These are phyloP conservation scores for Etheostoma nigrum DNA, from an alignment of 2,797 vertebrate genomes.

Conservation along the genomic window DNA sequence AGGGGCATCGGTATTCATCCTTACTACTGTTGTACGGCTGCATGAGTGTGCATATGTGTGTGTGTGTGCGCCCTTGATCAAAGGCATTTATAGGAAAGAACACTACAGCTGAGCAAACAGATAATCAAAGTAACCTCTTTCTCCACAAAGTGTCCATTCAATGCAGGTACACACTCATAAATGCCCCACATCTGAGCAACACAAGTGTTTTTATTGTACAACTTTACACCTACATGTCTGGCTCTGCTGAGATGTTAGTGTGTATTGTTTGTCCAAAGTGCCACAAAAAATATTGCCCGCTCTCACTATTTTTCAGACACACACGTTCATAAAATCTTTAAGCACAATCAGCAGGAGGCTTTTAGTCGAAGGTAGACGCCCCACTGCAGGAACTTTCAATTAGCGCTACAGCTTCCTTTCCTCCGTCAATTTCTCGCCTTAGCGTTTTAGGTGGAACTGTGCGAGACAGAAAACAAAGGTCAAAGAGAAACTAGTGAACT, in stretches of 20 bases:
- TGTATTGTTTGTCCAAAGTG: conserved; percentile 3
- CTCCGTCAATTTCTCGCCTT: conserved; percentile 3
- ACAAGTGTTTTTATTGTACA: conserved; percentile 32
- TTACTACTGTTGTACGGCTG: conserved; percentile 19
- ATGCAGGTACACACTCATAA: conserved; percentile 7
- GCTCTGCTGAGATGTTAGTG: background rate
- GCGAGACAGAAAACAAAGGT: background rate
- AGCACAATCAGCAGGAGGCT: conserved; percentile 21
- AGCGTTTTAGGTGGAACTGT: conserved; percentile 19
- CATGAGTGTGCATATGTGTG: conserved; percentile 19
- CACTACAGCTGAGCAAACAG: conserved; percentile 72
- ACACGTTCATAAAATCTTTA: conserved; percentile 21
- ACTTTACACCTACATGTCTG: conserved; percentile 41
- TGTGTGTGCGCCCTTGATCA: conserved; percentile 50
- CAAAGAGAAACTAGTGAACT: background rate
- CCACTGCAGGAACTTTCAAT: conserved; percentile 58
- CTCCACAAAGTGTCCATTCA: conserved; percentile 28
- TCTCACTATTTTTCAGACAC: background rate
- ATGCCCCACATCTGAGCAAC: conserved; percentile 10
- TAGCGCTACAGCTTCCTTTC: conserved; percentile 3
- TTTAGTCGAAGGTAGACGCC: conserved; percentile 32
- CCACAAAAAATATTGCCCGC: background rate
- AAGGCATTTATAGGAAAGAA: conserved; percentile 54
- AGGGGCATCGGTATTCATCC: conserved; percentile 41
- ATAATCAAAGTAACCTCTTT: conserved; percentile 53